These are phyloP conservation scores for Drosophila differens DNA, from an alignment of 2,888 invertebrate species.

Conservation along the genomic window DNA sequence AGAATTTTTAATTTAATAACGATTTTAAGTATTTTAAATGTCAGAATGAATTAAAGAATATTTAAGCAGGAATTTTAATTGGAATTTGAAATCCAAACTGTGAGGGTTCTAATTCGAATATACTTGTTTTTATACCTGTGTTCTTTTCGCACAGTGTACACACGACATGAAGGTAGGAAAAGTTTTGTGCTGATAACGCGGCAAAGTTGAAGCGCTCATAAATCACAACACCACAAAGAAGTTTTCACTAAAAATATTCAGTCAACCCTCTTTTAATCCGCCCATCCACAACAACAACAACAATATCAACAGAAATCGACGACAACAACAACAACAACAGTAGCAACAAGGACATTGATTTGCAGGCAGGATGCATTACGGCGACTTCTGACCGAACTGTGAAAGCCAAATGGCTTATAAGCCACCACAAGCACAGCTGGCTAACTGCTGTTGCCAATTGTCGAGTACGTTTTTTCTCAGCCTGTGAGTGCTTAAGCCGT, in stretches of 20 bases:
- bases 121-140: neutral
- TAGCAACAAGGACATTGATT: slow-evolving; percentile 41
- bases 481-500: slow-evolving; percentile 45
- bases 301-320: neutral
- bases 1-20: neutral
- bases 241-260: slow-evolving; percentile 73
- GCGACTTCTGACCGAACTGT: slow-evolving; percentile 18
- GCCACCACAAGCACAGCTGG: slow-evolving; percentile 54
- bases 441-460: slow-evolving; percentile 57
- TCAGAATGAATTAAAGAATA: neutral
- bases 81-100: neutral
- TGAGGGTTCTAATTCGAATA: neutral
- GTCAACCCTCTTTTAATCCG: slow-evolving; percentile 35
- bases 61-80: neutral
- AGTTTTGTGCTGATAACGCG: slow-evolving; percentile 78
- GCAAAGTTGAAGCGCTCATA: slow-evolving; percentile 78
- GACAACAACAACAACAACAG: slow-evolving; percentile 3
- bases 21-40: neutral
- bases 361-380: slow-evolving; percentile 20
- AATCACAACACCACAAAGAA: slow-evolving; percentile 79
- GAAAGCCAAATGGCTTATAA: slow-evolving; percentile 55
- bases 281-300: slow-evolving; percentile 1
- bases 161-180: slow-evolving; percentile 53
- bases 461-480: slow-evolving; percentile 51
- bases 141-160: neutral